phyloP scores from a whole-genome alignment of 2,888 invertebrate species.

The Apodemia mormo region DNA sequence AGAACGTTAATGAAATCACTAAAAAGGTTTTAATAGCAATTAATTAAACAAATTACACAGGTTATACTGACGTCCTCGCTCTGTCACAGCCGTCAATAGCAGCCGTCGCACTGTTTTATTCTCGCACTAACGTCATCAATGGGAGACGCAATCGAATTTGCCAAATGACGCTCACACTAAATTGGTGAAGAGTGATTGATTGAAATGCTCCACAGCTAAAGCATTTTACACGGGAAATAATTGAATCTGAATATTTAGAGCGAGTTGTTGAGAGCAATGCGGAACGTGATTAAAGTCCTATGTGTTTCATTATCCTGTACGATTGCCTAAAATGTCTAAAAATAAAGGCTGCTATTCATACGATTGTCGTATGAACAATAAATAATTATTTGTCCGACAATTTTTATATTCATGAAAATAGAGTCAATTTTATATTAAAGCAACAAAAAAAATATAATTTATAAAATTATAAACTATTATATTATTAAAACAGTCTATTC shows the following conservation, averaged over 20 bases:
- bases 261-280: conserved; percentile 34
- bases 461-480: too few relatives aligned
- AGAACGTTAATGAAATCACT: neutral
- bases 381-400: too few relatives aligned
- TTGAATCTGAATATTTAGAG: conserved; percentile 63
- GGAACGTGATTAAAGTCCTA: conserved; percentile 32
- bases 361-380: too few relatives aligned
- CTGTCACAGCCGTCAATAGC: conserved; percentile 69
- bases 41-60: conserved; percentile 67
- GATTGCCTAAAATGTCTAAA: conserved; percentile 20
- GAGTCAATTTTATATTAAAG: too few relatives aligned
- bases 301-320: conserved; percentile 24
- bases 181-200: conserved; percentile 75
- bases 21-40: conserved; percentile 46
- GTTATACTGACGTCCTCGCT: conserved; percentile 49
- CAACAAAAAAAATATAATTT: too few relatives aligned
- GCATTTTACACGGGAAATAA: conserved; percentile 62
- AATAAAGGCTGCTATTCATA: too few relatives aligned
- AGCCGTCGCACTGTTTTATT: conserved; percentile 71
- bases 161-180: conserved; percentile 73
- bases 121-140: conserved; percentile 62
- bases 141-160: conserved; percentile 72
- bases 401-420: too few relatives aligned
- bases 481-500: too few relatives aligned
- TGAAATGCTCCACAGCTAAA: conserved; percentile 60